A percentile compares a stretch with the other conserved stretches of the same genome.
Conservation (phyloP, 2,888 invertebrate genomes). For the Clitarchus hookeri region DNA sequence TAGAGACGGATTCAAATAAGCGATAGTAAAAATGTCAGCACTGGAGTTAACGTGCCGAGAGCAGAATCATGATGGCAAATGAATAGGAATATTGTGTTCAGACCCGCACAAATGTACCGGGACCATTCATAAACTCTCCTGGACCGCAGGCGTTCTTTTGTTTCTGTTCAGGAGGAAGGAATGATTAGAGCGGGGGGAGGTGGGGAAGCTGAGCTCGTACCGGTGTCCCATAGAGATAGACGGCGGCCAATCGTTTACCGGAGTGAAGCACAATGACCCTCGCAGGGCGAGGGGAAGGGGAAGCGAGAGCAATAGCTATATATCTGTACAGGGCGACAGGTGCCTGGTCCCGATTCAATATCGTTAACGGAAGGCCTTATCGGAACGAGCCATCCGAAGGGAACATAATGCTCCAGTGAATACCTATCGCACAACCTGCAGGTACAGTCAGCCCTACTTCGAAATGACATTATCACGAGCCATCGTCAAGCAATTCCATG, state of each 20-base stretch:
- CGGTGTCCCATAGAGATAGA: not conserved
- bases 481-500: too few relatives aligned
- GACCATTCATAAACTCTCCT: not conserved
- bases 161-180: not conserved
- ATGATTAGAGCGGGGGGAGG: not conserved
- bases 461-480: too few relatives aligned
- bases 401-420: too few relatives aligned
- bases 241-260: not conserved
- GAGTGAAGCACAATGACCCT: not conserved
- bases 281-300: not conserved
- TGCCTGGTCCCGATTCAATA: not conserved
- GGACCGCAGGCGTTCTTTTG: not conserved
- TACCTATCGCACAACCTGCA: too few relatives aligned
- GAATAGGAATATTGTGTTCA: not conserved
- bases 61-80: not conserved
- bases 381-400: not conserved
- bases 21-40: not conserved
- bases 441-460: too few relatives aligned
- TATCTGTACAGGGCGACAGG: not conserved
- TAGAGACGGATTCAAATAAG: not conserved
- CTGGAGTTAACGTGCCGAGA: not conserved
- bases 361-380: not conserved
- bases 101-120: not conserved
- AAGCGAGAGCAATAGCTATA: not conserved
- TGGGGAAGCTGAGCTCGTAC: not conserved